Base-by-base conservation (phyloP, 2,797 vertebrate species). In the Tenualosa ilisha region DNA sequence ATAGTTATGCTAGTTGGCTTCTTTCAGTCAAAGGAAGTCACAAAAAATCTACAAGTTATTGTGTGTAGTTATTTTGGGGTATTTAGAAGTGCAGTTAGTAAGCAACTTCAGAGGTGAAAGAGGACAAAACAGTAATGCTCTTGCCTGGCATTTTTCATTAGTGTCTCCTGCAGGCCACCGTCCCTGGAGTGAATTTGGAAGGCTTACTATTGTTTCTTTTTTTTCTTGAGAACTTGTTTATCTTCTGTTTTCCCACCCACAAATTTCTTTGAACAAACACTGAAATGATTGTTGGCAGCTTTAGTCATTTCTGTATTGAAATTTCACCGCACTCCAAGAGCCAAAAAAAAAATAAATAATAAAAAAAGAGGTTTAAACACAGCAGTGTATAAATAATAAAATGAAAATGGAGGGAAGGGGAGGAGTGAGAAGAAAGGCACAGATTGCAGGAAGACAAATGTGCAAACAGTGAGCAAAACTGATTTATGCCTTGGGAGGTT, bases 401-500 rank as follows among this genome's bases (percentile, higher is more conserved):
- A 90, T 82, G 53, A 87, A 92, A 91, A 85, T 6, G 15, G 31
- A 17, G 6, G 24, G 3, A 40, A 15, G 83, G 90, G 91, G 91
- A 89, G 85, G 20, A 83, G 79, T 46, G 46, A 46, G 46, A 7
- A 46, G 46, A 46, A 46, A 46, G 7, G 83, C 86, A 84, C 86
- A 89, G 88, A 88, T 88, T 89, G 85, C 17, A 65, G 83, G 40
- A 82, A 84, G 83, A 82, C 85, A 81, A 88, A 92, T 92, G 90
- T 87, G 91, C 92, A 90, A 88, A 90, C 89, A 83, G 88, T 87
- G 89, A 91, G 87, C 89, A 83, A 9, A 87, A 89, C 89, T 93
- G 90, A 94, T 95, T 93, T 91, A 89, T 92, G 89, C 91, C 90
- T 75, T 90, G 89, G 89, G 91, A 84, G 84, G 56, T 84, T 86